Conservation (phyloP, 2,113 vertebrate genomes). For the Garra rufa region DNA sequence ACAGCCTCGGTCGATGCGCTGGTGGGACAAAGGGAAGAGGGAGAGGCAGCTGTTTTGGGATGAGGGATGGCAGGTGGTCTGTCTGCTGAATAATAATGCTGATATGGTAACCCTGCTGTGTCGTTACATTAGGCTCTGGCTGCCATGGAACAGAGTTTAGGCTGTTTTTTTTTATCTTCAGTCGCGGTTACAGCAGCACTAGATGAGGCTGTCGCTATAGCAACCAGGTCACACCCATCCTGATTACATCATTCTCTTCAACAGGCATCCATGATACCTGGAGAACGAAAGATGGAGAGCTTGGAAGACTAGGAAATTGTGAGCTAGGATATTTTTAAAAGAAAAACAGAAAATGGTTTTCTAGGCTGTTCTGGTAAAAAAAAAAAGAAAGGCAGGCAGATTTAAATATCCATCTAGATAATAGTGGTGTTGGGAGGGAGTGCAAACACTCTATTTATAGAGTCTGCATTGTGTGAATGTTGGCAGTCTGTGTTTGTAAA, state of each 20-base stretch:
- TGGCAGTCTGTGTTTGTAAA: background rate
- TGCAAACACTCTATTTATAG: background rate
- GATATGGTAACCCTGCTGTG: conserved; percentile 35
- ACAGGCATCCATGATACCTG: conserved; percentile 65
- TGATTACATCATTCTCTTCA: conserved; percentile 71
- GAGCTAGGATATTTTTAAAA: background rate
- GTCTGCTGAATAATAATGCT: conserved; percentile 58
- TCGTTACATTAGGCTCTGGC: background rate
- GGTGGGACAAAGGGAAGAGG: conserved; percentile 23
- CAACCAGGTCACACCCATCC: conserved; percentile 74
- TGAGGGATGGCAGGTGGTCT: background rate
- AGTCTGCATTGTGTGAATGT: background rate
- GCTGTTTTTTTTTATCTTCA: conserved; percentile 41
- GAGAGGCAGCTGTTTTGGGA: conserved; percentile 29
- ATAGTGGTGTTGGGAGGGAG: background rate
- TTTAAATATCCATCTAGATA: background rate
- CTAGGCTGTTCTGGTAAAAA: background rate
- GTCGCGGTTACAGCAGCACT: conserved; percentile 27
- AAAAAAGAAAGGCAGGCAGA: background rate
- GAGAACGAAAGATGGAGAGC: conserved; percentile 39
- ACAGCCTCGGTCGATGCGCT: background rate
- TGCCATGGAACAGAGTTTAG: conserved; percentile 35
- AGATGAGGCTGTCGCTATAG: conserved; percentile 69
- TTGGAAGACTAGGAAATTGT: background rate
- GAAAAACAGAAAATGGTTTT: background rate